Percentiles rank a stretch among this genome's conserved stretches.
These are phyloP conservation scores for Ochropleura plecta DNA, from an alignment of 2,888 invertebrate genomes.

Conservation along the genomic window DNA sequence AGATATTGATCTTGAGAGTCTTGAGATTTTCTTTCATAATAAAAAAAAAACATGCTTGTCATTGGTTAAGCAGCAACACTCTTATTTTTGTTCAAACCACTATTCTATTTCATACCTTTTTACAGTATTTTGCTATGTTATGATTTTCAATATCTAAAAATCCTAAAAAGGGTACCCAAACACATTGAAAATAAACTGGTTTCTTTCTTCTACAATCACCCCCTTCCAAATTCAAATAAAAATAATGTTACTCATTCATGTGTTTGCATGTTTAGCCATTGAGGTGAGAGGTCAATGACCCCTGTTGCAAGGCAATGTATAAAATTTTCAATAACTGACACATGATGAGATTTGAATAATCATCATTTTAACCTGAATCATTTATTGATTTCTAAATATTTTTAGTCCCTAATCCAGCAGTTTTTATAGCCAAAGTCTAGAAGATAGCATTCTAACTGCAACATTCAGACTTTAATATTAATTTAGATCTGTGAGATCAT, in stretches of 20 bases:
- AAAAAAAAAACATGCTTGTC: slow-evolving; percentile 19
- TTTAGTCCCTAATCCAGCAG: not conserved
- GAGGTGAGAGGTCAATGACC: slow-evolving; percentile 62
- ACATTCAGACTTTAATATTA: not conserved
- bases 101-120: slow-evolving; percentile 7
- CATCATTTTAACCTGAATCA: slow-evolving; percentile 10
- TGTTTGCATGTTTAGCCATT: slow-evolving; percentile 50
- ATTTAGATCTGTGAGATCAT: slow-evolving; percentile 2
- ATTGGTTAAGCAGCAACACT: not conserved
- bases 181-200: slow-evolving; percentile 17
- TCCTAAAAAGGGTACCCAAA: not conserved
- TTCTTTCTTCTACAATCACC: slow-evolving; percentile 1
- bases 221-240: slow-evolving; percentile 29
- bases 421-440: not conserved
- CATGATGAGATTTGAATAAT: slow-evolving; percentile 19
- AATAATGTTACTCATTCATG: slow-evolving; percentile 41
- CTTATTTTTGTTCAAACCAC: not conserved
- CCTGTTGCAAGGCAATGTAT: slow-evolving; percentile 57
- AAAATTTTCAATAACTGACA: slow-evolving; percentile 24
- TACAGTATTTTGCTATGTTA: not conserved
- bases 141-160: slow-evolving; percentile 6
- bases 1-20: slow-evolving; percentile 32
- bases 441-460: slow-evolving; percentile 1
- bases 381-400: not conserved
- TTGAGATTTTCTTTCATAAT: not conserved